A percentile compares a stretch with the other conserved stretches of the same genome.
These are phyloP conservation scores for Pagrus major DNA, from an alignment of 2,113 vertebrate genomes.

Conservation along the genomic window DNA sequence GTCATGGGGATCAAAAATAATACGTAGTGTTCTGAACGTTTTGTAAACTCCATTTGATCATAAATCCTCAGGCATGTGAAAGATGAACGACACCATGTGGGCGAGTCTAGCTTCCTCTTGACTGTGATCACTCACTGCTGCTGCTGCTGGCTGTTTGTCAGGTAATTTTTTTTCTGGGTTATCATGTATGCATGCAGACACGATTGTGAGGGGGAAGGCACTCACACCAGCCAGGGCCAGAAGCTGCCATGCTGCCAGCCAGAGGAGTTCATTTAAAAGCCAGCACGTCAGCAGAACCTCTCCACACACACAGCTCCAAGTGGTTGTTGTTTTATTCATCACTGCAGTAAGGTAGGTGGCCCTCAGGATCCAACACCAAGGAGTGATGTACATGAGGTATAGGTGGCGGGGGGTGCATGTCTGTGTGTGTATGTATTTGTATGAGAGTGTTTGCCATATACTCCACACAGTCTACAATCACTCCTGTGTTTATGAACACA, in stretches of 20 bases:
- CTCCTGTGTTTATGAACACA: not conserved
- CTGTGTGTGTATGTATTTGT: constrained; percentile 21
- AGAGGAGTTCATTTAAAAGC: constrained; percentile 80
- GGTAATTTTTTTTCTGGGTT: constrained; percentile 28
- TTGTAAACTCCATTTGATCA: not conserved
- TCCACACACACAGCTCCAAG: constrained; percentile 40
- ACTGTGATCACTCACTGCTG: constrained; percentile 28
- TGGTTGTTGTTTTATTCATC: constrained; percentile 86
- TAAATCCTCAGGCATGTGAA: not conserved
- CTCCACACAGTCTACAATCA: constrained; percentile 4
- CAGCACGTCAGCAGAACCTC: constrained; percentile 78
- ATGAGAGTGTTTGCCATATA: not conserved
- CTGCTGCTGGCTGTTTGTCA: constrained; percentile 10
- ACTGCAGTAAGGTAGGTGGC: constrained; percentile 80
- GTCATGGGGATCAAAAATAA: not conserved
- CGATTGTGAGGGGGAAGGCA: constrained; percentile 22
- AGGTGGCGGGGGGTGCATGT: constrained; percentile 30
- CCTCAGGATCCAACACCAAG: constrained; percentile 67
- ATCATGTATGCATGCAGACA: constrained; percentile 56
- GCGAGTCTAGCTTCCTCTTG: constrained; percentile 6
- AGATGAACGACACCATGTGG: not conserved
- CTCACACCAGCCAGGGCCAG: constrained; percentile 46
- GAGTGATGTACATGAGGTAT: constrained; percentile 36
- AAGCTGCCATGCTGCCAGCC: constrained; percentile 59
- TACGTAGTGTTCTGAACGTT: not conserved